Conservation (phyloP, 2,797 vertebrate genomes). For the Pelochelys cantorii region DNA sequence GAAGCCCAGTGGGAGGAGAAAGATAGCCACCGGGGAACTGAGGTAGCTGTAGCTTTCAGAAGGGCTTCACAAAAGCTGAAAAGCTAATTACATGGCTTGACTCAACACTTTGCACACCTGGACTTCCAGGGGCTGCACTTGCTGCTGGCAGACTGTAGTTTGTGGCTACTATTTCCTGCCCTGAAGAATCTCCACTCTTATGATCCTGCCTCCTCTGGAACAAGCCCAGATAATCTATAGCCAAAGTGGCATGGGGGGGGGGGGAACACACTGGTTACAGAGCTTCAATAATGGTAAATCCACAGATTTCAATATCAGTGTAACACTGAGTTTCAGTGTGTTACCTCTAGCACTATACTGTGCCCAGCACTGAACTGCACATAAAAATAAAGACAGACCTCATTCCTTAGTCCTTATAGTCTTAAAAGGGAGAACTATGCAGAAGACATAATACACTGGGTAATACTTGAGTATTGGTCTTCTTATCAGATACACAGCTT, state of each 20-base stretch:
- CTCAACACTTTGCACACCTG: background rate
- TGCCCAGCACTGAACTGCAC: background rate
- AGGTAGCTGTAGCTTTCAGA: background rate
- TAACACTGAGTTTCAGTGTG: conserved; percentile 63
- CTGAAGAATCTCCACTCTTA: background rate
- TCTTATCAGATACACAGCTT: background rate
- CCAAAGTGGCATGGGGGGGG: background rate
- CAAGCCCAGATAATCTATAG: background rate
- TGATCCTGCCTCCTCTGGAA: accelerated
- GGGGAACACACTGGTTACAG: conserved; percentile 32
- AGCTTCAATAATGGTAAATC: conserved; percentile 34
- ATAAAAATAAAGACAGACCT: background rate
- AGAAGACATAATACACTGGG: accelerated
- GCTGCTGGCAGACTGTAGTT: background rate
- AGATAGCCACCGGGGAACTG: background rate
- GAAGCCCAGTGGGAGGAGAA: background rate
- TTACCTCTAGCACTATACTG: background rate
- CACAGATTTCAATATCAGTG: conserved; percentile 18
- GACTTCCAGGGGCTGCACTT: accelerated
- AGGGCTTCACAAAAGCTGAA: background rate
- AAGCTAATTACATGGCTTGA: background rate
- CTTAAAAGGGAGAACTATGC: accelerated
- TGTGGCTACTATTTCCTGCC: background rate
- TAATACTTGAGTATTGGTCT: accelerated
- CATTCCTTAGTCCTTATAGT: background rate